phyloP scores from a whole-genome alignment of 2,888 invertebrate species.

The Kuschelorhynchus macadamiae region DNA sequence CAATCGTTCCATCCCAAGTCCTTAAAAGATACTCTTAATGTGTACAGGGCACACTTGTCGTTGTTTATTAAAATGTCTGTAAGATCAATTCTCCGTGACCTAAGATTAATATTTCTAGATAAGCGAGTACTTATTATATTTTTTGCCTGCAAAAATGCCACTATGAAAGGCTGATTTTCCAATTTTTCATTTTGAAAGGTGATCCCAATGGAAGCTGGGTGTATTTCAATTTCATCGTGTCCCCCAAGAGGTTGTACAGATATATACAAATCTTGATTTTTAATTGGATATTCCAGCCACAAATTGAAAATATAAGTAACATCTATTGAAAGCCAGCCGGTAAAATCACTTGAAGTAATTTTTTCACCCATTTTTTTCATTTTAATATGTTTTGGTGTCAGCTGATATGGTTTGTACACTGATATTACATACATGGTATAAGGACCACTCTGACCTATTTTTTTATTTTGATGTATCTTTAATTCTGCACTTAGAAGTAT shows the following conservation, averaged over 20 bases:
- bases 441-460: background rate
- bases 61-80: background rate
- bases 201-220: conserved; percentile 34
- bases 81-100: conserved; percentile 9
- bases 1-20: conserved; percentile 95
- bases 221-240: conserved; percentile 10
- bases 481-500: conserved; percentile 34
- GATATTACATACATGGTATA: conserved; percentile 22
- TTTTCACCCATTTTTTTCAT: conserved; percentile 43
- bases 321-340: conserved; percentile 45
- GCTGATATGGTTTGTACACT: conserved; percentile 11
- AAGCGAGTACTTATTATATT: conserved; percentile 17
- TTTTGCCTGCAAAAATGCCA: conserved; percentile 28
- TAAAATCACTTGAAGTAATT: conserved; percentile 27
- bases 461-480: conserved; percentile 38
- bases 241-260: conserved; percentile 19
- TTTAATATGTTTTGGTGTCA: background rate
- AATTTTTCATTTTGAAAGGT: conserved; percentile 21
- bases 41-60: conserved; percentile 20
- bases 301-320: conserved; percentile 24
- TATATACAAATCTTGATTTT: conserved; percentile 20
- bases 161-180: conserved; percentile 42
- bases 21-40: conserved; percentile 83
- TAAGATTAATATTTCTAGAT: conserved; percentile 13
- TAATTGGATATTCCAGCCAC: conserved; percentile 24